A percentile compares a stretch with the other conserved stretches of the same genome.
phyloP scores from a whole-genome alignment of 2,113 vertebrate genomes.

The Carassius carassius region DNA sequence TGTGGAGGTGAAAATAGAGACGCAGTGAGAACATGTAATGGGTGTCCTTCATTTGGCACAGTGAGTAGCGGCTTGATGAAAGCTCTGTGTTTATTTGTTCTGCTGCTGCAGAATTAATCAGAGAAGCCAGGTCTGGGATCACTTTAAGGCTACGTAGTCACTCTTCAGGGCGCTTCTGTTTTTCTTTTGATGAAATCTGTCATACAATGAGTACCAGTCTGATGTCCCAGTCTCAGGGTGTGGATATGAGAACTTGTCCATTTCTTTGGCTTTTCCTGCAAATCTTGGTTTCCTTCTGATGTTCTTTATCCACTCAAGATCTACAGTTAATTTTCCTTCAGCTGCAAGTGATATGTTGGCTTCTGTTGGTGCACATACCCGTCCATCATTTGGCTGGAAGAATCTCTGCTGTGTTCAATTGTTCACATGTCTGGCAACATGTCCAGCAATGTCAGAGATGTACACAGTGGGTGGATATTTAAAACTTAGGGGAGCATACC shows the following conservation, averaged over 20 bases:
- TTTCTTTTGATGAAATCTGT: constrained; percentile 39
- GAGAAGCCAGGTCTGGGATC: constrained; percentile 4
- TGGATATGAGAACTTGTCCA: not conserved
- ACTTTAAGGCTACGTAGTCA: constrained; percentile 8
- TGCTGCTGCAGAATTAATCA: constrained; percentile 10
- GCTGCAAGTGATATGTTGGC: too few relatives aligned
- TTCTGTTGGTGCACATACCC: too few relatives aligned
- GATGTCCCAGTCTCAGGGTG: constrained; percentile 33
- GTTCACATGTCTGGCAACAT: too few relatives aligned
- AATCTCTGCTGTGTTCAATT: too few relatives aligned
- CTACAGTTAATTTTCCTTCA: too few relatives aligned
- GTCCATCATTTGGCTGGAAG: too few relatives aligned
- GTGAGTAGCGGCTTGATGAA: not conserved
- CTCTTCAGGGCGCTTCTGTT: constrained; percentile 34
- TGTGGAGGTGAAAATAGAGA: not conserved
- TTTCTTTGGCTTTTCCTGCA: not conserved
- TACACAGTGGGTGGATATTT: too few relatives aligned
- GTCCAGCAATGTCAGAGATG: too few relatives aligned
- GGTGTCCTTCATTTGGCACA: not conserved
- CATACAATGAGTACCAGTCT: constrained; percentile 11
- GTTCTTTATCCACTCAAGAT: too few relatives aligned
- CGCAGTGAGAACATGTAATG: not conserved
- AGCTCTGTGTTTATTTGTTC: constrained; percentile 41
- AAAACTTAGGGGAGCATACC: too few relatives aligned
- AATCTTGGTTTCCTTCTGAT: too few relatives aligned